These are phyloP conservation scores for Ostrea edulis DNA, from an alignment of 1,140 invertebrate genomes.

Conservation along the genomic window DNA sequence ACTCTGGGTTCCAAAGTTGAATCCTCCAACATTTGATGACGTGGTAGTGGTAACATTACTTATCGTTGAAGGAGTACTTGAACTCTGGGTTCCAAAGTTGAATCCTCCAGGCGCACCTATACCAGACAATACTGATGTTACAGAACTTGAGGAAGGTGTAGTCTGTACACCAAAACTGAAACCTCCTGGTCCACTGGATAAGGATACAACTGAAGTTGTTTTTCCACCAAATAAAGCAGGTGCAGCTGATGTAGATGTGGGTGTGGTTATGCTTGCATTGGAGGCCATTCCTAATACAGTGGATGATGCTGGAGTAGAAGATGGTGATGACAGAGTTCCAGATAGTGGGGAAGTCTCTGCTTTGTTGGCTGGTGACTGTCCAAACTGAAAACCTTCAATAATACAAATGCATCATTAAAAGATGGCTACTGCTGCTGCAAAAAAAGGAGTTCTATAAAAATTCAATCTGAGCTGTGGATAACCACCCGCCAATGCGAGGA, in stretches of 20 bases:
- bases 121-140: not conserved
- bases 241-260: not conserved
- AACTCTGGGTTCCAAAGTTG: not conserved
- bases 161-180: not conserved
- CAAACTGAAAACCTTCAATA: constrained; percentile 19
- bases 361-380: not conserved
- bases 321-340: not conserved
- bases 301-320: not conserved
- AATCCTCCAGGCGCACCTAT: not conserved
- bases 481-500: no score
- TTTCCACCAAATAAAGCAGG: not conserved
- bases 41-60: not conserved
- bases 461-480: no score
- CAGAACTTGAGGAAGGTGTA: not conserved
- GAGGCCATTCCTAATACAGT: not conserved
- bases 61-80: not conserved
- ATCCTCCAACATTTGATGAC: not conserved
- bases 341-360: not conserved
- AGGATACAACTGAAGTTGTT: not conserved
- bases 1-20: not conserved
- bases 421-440: no score
- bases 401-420: not conserved
- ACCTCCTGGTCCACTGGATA: not conserved
- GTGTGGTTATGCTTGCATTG: not conserved
- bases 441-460: no score